These are phyloP conservation scores for Lasioglossum figueresi DNA, from an alignment of 2,888 invertebrate genomes.

Conservation along the genomic window DNA sequence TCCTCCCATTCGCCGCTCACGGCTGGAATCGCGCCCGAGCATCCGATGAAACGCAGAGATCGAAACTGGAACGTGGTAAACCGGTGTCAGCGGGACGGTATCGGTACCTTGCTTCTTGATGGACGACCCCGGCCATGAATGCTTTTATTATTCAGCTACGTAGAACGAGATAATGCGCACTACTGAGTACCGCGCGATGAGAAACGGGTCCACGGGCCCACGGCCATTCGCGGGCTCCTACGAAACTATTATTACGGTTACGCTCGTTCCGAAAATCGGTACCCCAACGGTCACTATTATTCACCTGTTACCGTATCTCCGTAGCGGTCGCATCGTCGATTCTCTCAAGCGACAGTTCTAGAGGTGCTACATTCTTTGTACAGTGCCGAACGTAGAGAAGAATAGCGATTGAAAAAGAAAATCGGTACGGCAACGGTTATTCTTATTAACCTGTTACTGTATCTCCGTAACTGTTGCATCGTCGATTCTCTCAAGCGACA, in stretches of 20 bases:
- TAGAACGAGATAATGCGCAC: slow-evolving; percentile 13
- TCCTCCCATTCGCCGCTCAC: not conserved
- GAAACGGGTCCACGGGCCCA: not conserved
- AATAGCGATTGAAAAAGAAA: no score
- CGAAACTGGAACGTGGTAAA: slow-evolving; percentile 41
- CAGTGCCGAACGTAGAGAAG: no score
- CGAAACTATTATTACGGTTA: not conserved
- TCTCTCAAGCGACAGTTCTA: no score
- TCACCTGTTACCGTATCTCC: no score
- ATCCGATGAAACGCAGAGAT: slow-evolving; percentile 52
- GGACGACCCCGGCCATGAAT: slow-evolving; percentile 4
- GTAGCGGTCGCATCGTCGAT: no score
- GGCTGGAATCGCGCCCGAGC: slow-evolving; percentile 48
- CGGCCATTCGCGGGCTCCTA: not conserved
- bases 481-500: no score
- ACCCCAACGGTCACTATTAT: no score
- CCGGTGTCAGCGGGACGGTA: slow-evolving; percentile 27
- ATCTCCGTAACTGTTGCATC: no score
- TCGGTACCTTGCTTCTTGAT: slow-evolving; percentile 25
- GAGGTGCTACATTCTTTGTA: no score
- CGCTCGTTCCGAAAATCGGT: no score
- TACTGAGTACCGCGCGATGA: not conserved
- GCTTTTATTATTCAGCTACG: slow-evolving; percentile 38
- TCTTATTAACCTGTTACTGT: no score
- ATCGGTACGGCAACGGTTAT: no score